These are phyloP conservation scores for Pseudomyrmex flavicornis DNA, from an alignment of 1,140 invertebrate species.

Conservation along the genomic window DNA sequence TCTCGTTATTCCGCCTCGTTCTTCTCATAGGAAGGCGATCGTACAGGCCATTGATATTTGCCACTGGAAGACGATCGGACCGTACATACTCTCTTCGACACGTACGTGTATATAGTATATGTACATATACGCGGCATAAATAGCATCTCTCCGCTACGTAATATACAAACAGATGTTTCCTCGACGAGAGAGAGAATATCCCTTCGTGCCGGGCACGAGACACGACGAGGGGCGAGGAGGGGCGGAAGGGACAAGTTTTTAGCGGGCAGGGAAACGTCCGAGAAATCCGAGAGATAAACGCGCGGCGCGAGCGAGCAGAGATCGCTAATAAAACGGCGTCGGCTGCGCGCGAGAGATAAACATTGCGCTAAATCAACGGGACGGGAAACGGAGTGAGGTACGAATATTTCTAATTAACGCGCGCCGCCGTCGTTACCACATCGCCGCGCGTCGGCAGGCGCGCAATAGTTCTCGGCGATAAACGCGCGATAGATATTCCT, in stretches of 20 bases:
- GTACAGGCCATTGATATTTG: background rate
- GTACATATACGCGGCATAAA: background rate
- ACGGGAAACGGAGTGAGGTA: conserved; percentile 43
- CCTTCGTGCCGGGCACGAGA: conserved; percentile 8
- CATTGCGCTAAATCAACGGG: conserved; percentile 64
- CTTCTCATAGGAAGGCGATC: background rate
- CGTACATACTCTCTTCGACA: conserved; percentile 3
- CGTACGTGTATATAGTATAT: background rate
- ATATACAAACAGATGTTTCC: conserved; percentile 42
- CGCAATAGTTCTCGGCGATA: conserved; percentile 23
- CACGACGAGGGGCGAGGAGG: background rate
- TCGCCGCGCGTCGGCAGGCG: conserved; percentile 6
- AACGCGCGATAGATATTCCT: conserved; percentile 57
- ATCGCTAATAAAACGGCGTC: conserved; percentile 61
- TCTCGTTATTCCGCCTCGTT: background rate
- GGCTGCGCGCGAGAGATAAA: conserved; percentile 21
- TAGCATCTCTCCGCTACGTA: conserved; percentile 12
- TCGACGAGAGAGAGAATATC: background rate
- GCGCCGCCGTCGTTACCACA: conserved; percentile 48
- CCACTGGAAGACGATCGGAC: background rate
- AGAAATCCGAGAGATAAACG: conserved; percentile 56
- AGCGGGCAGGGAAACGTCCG: conserved; percentile 35
- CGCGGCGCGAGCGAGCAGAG: conserved; percentile 1
- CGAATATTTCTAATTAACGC: conserved; percentile 73
- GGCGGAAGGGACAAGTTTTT: background rate